These are phyloP conservation scores for Fregetta grallaria DNA, from an alignment of 2,113 vertebrate genomes.

Conservation along the genomic window DNA sequence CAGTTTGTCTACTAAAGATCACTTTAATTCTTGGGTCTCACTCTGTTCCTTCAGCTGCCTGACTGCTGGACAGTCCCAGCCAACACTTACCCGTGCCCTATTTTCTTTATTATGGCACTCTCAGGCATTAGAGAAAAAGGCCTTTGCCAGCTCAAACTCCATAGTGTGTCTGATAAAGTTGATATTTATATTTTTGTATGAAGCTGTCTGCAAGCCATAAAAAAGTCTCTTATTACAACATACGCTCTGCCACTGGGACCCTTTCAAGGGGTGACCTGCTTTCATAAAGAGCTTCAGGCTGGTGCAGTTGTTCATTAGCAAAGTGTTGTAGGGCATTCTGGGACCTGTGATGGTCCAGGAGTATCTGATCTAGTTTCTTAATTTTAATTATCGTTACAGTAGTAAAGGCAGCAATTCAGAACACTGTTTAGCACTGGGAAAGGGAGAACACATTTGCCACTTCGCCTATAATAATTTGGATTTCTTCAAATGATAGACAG, in stretches of 20 bases:
- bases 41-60: not conserved
- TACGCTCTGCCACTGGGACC: not conserved
- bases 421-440: not conserved
- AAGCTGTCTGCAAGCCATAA: not conserved
- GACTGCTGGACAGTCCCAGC: not conserved
- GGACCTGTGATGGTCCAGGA: not conserved
- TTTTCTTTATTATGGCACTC: not conserved
- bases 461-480: not conserved
- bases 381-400: not conserved
- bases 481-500: not conserved
- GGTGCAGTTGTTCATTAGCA: not conserved
- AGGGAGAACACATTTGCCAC: not conserved
- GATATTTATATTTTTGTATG: not conserved
- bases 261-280: not conserved
- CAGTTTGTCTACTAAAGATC: not conserved
- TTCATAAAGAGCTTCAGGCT: not conserved
- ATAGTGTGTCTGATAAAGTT: not conserved
- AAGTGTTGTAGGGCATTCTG: not conserved
- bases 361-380: not conserved
- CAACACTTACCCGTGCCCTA: not conserved
- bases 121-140: not conserved
- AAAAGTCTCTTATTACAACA: not conserved
- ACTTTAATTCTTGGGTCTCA: not conserved
- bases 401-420: not conserved
- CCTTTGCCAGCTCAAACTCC: not conserved